Evolutionary conservation across 2,888 invertebrate genomes (phyloP).

Genomic region (Orthonevra nobilis): DNA sequence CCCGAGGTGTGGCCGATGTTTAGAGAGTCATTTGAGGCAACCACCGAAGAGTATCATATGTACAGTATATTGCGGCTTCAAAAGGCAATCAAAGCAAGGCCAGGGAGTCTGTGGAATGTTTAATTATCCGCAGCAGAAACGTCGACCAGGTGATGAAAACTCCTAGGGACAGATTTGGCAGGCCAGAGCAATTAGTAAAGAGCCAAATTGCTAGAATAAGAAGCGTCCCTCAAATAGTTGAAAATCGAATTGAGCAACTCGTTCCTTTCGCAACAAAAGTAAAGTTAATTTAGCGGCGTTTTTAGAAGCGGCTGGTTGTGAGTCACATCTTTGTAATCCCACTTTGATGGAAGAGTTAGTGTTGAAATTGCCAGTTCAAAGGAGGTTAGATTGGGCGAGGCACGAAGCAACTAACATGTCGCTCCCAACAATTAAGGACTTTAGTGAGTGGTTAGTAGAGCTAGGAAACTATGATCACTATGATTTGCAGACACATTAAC

Average conservation of each 20-base stretch:
- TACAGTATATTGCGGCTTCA: neutral
- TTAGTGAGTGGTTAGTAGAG: conserved; percentile 41
- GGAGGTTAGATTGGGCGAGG: conserved; percentile 32
- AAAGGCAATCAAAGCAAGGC: conserved; percentile 29
- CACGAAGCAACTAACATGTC: conserved; percentile 8
- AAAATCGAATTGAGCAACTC: conserved; percentile 31
- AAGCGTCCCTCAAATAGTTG: conserved; percentile 1
- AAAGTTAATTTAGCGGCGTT: conserved; percentile 31
- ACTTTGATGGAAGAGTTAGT: conserved; percentile 44
- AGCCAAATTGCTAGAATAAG: conserved; percentile 18
- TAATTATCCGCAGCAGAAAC: conserved; percentile 14
- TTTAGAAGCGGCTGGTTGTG: conserved; percentile 18
- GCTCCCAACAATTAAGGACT: conserved; percentile 14
- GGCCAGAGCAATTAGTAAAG: neutral
- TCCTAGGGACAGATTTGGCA: conserved; percentile 12
- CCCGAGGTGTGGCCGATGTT: neutral
- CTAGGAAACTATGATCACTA: no score
- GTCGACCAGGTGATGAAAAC: conserved; percentile 3
- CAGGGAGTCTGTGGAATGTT: conserved; percentile 24
- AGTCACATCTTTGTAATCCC: conserved; percentile 39
- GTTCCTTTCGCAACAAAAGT: conserved; percentile 41
- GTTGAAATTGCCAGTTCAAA: conserved; percentile 30
- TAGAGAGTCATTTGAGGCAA: neutral
- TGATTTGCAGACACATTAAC: no score
- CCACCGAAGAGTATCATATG: neutral